Conservation (phyloP, 2,797 vertebrate species). For the Lepilemur ruficaudatus region DNA sequence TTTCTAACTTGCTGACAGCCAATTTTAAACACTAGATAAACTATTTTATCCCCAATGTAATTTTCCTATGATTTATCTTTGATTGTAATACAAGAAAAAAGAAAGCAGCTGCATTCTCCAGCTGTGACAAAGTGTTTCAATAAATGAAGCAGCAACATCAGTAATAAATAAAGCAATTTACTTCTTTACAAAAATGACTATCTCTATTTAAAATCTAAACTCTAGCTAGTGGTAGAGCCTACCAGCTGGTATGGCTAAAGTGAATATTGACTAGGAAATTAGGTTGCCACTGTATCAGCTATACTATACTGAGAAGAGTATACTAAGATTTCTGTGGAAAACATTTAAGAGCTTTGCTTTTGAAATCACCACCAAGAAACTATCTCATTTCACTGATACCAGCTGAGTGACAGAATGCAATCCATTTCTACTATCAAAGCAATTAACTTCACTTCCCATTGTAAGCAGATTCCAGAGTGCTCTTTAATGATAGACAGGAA, state of each 20-base stretch:
- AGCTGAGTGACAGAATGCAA: background rate
- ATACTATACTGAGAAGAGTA: background rate
- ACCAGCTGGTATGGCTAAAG: slow-evolving; percentile 22
- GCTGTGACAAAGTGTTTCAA: slow-evolving; percentile 57
- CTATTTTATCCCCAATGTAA: slow-evolving; percentile 5
- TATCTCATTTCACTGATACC: background rate
- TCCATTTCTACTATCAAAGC: background rate
- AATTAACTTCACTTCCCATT: background rate
- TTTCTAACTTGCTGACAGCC: slow-evolving; percentile 19
- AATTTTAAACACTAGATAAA: slow-evolving; percentile 53
- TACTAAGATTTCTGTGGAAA: background rate
- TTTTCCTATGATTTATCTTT: slow-evolving; percentile 38
- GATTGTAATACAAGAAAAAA: slow-evolving; percentile 18
- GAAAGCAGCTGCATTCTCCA: slow-evolving; percentile 58
- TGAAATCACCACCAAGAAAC: background rate
- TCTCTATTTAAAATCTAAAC: slow-evolving; percentile 53
- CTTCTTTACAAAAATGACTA: slow-evolving; percentile 35
- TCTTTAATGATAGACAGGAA: background rate
- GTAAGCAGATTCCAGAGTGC: background rate
- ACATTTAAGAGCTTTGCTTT: background rate
- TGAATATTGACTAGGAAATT: slow-evolving; percentile 17
- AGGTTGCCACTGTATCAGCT: background rate
- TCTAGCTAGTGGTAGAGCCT: background rate
- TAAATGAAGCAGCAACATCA: slow-evolving; percentile 22
- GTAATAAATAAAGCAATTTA: slow-evolving; percentile 64